phyloP scores from a whole-genome alignment of 2,113 vertebrate species.

The Aphyosemion australe region DNA sequence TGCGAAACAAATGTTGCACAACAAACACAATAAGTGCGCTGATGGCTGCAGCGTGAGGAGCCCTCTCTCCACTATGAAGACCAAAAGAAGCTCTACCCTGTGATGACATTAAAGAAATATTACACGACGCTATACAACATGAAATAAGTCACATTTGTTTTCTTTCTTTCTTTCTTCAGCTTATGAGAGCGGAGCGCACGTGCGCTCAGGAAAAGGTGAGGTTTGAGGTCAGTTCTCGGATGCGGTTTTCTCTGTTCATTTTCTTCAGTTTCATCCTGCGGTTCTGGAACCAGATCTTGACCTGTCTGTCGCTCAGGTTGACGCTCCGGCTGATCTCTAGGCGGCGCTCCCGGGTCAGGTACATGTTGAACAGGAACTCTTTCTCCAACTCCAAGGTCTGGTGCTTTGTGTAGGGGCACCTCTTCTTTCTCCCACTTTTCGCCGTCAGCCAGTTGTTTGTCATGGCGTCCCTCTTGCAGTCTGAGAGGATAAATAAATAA shows the following conservation, averaged over 20 bases:
- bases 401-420: slow-evolving; percentile 98
- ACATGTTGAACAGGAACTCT: slow-evolving; percentile 99
- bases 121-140: slow-evolving; percentile 66
- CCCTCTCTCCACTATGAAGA: slow-evolving; percentile 53
- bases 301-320: slow-evolving; percentile 99
- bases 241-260: slow-evolving; percentile 99
- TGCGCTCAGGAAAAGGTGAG: slow-evolving; percentile 96
- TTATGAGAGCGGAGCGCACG: slow-evolving; percentile 57
- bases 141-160: slow-evolving; percentile 84
- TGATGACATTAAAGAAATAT: slow-evolving; percentile 65
- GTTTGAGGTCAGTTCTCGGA: slow-evolving; percentile 98
- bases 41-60: slow-evolving; percentile 49
- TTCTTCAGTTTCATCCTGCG: slow-evolving; percentile 99
- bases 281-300: slow-evolving; percentile 99
- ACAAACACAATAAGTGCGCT: slow-evolving; percentile 74
- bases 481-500: slow-evolving; percentile 77
- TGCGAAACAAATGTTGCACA: slow-evolving; percentile 58
- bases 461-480: slow-evolving; percentile 89
- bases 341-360: slow-evolving; percentile 99
- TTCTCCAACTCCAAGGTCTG: slow-evolving; percentile 99
- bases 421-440: slow-evolving; percentile 98
- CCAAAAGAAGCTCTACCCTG: slow-evolving; percentile 74
- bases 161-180: slow-evolving; percentile 61
- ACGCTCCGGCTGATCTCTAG: slow-evolving; percentile 99
- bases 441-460: slow-evolving; percentile 98